Percentiles rank a stretch among this genome's conserved stretches.
Evolutionary conservation across 2,113 vertebrate species (phyloP).

Genomic region (Oreocharis arfaki): DNA sequence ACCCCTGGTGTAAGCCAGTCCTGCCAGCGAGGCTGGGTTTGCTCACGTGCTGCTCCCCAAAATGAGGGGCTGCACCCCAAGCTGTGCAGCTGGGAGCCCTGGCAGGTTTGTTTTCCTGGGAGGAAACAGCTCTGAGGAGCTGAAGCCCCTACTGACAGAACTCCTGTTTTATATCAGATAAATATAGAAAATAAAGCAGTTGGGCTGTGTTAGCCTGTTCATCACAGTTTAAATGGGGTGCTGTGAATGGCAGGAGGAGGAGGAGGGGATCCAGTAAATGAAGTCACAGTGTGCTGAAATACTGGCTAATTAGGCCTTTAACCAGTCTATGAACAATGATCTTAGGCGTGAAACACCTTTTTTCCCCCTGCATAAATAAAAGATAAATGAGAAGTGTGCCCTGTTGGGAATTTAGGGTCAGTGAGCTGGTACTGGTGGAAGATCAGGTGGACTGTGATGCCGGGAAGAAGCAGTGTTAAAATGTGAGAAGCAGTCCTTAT

Average conservation of each 20-base stretch:
- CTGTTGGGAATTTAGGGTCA: not conserved
- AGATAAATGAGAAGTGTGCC: not conserved
- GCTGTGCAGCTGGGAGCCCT: not conserved
- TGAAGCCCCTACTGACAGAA: not conserved
- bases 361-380: not conserved
- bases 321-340: not conserved
- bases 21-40: not conserved
- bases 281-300: not conserved
- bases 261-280: not conserved
- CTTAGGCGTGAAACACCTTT: not conserved
- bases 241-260: not conserved
- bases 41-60: not conserved
- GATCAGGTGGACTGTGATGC: not conserved
- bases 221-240: not conserved
- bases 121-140: not conserved
- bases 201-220: not conserved
- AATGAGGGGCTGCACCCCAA: not conserved
- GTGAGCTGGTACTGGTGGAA: not conserved
- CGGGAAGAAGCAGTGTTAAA: not conserved
- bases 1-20: fast-evolving
- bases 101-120: not conserved
- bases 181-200: not conserved
- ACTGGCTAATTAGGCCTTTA: not conserved
- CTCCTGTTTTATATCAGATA: not conserved
- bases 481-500: not conserved